These are phyloP conservation scores for Trichonephila clavipes DNA, from an alignment of 1,140 invertebrate genomes.

Conservation along the genomic window DNA sequence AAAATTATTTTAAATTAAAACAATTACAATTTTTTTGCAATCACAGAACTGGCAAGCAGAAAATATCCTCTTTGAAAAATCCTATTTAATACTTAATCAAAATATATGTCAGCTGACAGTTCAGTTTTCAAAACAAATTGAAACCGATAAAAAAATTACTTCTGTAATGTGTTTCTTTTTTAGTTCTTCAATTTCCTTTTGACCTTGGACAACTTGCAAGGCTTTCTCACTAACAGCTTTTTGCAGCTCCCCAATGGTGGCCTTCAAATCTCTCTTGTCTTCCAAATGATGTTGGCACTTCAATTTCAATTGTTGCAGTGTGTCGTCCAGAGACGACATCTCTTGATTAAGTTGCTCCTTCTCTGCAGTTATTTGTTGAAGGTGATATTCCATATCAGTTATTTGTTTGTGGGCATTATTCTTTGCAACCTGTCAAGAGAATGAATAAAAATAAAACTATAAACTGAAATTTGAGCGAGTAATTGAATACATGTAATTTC, in stretches of 20 bases:
- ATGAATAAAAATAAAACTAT: neutral
- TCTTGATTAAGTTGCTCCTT: constrained; percentile 86
- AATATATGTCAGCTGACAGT: too few relatives aligned
- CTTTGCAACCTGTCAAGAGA: constrained; percentile 84
- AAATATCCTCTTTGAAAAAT: too few relatives aligned
- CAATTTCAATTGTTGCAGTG: constrained; percentile 75
- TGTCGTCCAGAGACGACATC: constrained; percentile 85
- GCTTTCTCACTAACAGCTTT: constrained; percentile 85
- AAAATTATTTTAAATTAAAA: too few relatives aligned
- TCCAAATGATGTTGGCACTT: constrained; percentile 87
- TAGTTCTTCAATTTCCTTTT: constrained; percentile 84
- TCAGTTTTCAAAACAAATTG: too few relatives aligned
- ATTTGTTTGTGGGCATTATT: constrained; percentile 91
- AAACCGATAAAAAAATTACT: constrained; percentile 27
- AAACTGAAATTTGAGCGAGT: too few relatives aligned
- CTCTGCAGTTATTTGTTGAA: constrained; percentile 88
- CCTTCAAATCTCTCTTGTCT: constrained; percentile 87
- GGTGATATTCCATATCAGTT: constrained; percentile 89
- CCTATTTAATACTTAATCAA: too few relatives aligned
- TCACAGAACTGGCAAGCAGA: too few relatives aligned
- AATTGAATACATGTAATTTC: too few relatives aligned
- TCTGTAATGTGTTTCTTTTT: constrained; percentile 82
- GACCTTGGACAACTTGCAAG: constrained; percentile 82
- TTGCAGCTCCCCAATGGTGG: constrained; percentile 86
- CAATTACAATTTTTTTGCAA: too few relatives aligned